These are phyloP conservation scores for Macrophya alboannulata DNA, from an alignment of 2,888 invertebrate species.

Conservation along the genomic window DNA sequence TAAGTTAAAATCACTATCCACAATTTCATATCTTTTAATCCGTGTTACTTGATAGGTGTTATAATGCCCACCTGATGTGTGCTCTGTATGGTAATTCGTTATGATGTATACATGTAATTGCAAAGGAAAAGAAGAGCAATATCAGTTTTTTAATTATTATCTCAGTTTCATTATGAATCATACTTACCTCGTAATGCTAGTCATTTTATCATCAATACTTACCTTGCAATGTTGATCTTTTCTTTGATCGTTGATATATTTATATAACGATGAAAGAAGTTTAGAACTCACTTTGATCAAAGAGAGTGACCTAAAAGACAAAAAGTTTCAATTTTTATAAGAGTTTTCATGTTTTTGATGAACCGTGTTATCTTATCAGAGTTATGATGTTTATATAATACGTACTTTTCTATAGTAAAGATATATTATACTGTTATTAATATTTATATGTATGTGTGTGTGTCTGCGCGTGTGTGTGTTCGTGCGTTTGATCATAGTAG, in stretches of 20 bases:
- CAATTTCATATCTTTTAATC: neutral
- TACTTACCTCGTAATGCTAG: neutral
- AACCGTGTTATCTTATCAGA: neutral
- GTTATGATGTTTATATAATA: neutral
- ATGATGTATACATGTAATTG: neutral
- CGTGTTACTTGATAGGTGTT: neutral
- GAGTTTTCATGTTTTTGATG: neutral
- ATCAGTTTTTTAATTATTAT: neutral
- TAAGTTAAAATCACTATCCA: neutral
- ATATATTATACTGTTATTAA: neutral
- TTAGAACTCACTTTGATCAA: neutral
- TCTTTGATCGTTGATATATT: neutral
- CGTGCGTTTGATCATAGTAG: no score
- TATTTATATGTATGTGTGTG: neutral
- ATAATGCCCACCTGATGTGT: neutral
- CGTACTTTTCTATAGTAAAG: neutral
- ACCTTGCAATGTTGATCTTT: neutral
- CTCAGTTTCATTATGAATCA: neutral
- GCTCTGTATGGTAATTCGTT: neutral
- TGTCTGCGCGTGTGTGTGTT: no score
- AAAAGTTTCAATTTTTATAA: no score
- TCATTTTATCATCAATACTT: neutral
- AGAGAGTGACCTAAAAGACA: neutral
- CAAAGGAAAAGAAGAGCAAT: neutral
- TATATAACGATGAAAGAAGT: neutral